phyloP scores from a whole-genome alignment of 2,797 vertebrate genomes.

The Antennarius maculatus region DNA sequence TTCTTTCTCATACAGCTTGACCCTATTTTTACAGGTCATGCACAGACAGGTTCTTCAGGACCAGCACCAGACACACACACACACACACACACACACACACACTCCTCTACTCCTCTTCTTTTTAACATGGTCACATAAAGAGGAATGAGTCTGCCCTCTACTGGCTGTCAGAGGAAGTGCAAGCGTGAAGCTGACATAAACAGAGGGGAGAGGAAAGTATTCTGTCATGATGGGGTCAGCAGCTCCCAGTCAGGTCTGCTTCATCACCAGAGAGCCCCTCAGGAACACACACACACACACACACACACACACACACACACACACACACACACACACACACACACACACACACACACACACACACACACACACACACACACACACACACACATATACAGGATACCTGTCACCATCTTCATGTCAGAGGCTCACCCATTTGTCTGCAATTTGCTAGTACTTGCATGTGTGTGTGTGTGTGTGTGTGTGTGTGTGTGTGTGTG shows the following conservation, averaged over 20 bases:
- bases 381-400: conserved; percentile 37
- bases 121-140: conserved; percentile 17
- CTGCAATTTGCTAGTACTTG: not conserved
- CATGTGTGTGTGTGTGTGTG: no score
- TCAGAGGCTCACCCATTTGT: conserved; percentile 13
- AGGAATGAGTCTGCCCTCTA: conserved; percentile 86
- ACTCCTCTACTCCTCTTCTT: not conserved
- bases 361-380: no score
- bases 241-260: conserved; percentile 64
- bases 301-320: no score
- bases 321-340: no score
- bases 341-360: no score
- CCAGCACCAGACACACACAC: conserved; percentile 5
- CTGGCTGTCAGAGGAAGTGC: conserved; percentile 76
- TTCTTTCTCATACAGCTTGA: conserved; percentile 7
- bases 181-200: conserved; percentile 18
- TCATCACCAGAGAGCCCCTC: conserved; percentile 50
- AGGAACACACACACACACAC: no score
- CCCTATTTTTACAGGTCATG: conserved; percentile 23
- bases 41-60: conserved; percentile 5
- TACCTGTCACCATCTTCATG: conserved; percentile 35
- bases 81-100: not conserved
- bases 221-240: conserved; percentile 80
- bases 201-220: conserved; percentile 34
- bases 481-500: no score